Conservation (phyloP, 2,888 invertebrate genomes). For the Endotricha flammealis region DNA sequence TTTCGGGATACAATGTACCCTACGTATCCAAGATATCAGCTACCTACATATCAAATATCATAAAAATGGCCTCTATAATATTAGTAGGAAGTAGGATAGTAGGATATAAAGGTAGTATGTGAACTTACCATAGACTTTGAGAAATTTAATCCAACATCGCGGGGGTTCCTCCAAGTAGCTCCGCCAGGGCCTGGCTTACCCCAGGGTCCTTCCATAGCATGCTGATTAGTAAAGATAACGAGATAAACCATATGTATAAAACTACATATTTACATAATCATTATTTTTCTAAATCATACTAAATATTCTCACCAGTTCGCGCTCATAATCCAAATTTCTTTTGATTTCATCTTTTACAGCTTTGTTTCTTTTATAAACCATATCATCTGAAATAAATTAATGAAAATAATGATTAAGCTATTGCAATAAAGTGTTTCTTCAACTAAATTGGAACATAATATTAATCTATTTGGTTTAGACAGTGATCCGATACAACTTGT, state of each 20-base stretch:
- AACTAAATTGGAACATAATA: too few species aligned
- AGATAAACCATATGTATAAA: conserved; percentile 9
- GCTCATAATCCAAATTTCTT: conserved; percentile 65
- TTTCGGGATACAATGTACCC: too few species aligned
- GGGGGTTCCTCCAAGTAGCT: conserved; percentile 84
- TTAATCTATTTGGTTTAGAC: too few species aligned
- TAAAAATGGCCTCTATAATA: too few species aligned
- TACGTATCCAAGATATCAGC: too few species aligned
- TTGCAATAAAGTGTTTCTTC: too few species aligned
- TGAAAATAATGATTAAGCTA: conserved; percentile 7
- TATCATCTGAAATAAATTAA: conserved; percentile 72
- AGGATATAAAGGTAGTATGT: too few species aligned
- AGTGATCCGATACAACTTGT: too few species aligned
- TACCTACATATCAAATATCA: too few species aligned
- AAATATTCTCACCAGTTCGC: conserved; percentile 70
- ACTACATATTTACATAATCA: neutral
- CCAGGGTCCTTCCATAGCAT: conserved; percentile 77
- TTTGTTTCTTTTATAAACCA: conserved; percentile 76
- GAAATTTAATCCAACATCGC: conserved; percentile 84
- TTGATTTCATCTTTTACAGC: conserved; percentile 65
- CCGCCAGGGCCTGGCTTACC: conserved; percentile 85
- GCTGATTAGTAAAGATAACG: conserved; percentile 56
- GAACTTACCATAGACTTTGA: conserved; percentile 84
- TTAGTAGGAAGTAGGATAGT: too few species aligned
- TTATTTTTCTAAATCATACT: conserved; percentile 14